These are phyloP conservation scores for Sphaerophoria rueppellii DNA, from an alignment of 2,888 invertebrate genomes.

Conservation along the genomic window DNA sequence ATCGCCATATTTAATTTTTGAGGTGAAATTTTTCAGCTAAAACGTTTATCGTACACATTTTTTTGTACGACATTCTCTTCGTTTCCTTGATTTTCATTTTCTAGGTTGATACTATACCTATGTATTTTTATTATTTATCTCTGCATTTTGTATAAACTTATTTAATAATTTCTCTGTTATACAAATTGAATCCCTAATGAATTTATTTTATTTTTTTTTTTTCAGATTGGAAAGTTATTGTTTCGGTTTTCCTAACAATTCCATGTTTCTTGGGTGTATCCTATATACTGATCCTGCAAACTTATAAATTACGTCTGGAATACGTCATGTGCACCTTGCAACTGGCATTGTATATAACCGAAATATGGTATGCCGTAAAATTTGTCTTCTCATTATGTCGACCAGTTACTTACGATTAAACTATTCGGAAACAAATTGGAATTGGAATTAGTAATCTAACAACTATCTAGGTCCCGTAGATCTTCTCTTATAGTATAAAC, in stretches of 20 bases:
- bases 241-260: conserved; percentile 91
- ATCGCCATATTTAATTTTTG: too few species aligned
- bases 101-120: too few species aligned
- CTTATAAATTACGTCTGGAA: conserved; percentile 93
- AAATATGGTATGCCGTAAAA: conserved; percentile 85
- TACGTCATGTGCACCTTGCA: conserved; percentile 94
- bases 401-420: conserved; percentile 83
- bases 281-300: conserved; percentile 94
- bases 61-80: too few species aligned
- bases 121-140: too few species aligned
- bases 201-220: conserved; percentile 74
- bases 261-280: conserved; percentile 92
- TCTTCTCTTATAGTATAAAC: background rate
- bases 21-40: too few species aligned
- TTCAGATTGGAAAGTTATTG: conserved; percentile 90
- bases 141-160: too few species aligned
- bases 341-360: conserved; percentile 89
- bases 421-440: background rate
- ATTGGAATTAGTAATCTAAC: background rate
- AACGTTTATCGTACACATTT: too few species aligned
- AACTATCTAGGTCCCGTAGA: background rate
- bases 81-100: too few species aligned
- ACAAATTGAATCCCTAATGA: too few species aligned
- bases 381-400: conserved; percentile 86
- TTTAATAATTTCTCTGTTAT: too few species aligned